These are phyloP conservation scores for Epistrophella euchroma DNA, from an alignment of 2,888 invertebrate species.

Conservation along the genomic window DNA sequence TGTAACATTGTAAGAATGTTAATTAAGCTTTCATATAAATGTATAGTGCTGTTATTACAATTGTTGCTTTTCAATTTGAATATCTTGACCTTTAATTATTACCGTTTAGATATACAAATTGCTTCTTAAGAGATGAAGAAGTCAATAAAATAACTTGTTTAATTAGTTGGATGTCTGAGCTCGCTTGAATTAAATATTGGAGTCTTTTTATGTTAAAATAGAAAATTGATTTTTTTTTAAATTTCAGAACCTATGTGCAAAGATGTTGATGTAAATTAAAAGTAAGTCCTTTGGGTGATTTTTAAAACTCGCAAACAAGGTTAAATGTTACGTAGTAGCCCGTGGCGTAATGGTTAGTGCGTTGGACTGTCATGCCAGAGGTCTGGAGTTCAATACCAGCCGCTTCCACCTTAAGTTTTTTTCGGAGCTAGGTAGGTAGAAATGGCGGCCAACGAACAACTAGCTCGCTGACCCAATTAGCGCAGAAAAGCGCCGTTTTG, in stretches of 20 bases:
- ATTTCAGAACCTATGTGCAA: not conserved
- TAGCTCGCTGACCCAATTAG: no score
- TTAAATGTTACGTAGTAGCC: no score
- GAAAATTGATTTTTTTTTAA: not conserved
- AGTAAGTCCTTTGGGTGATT: no score
- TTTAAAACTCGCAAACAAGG: no score
- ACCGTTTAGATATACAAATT: constrained; percentile 9
- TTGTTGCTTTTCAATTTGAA: constrained; percentile 25
- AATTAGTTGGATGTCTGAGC: not conserved
- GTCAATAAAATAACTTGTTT: constrained; percentile 24
- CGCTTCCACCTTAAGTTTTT: no score
- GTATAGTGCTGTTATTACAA: constrained; percentile 38
- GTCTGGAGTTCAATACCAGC: no score
- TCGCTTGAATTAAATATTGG: not conserved
- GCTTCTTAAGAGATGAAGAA: not conserved
- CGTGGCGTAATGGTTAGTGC: no score
- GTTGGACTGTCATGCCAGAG: no score
- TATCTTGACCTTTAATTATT: constrained; percentile 10
- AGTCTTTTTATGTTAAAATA: not conserved
- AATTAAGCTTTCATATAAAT: constrained; percentile 44
- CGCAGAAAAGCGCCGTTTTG: no score
- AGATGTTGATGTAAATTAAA: not conserved
- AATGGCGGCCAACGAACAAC: no score
- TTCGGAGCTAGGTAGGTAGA: no score
- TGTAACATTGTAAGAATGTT: constrained; percentile 53